phyloP scores from a whole-genome alignment of 2,797 vertebrate genomes.

The Gambelia wislizenii region DNA sequence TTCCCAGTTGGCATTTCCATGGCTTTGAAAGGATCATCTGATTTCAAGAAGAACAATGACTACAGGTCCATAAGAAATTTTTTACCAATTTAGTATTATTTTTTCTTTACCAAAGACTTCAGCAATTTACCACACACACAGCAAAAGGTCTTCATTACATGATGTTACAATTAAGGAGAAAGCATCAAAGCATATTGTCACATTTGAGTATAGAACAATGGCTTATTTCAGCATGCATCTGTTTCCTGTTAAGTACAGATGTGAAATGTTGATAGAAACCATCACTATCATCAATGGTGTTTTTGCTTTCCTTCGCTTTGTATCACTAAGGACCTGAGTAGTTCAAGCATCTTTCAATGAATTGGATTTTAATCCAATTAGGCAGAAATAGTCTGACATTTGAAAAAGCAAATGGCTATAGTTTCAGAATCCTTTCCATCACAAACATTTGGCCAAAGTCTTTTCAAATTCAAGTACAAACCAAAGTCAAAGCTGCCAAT shows the following conservation, averaged over 20 bases:
- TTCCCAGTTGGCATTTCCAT: slow-evolving; percentile 32
- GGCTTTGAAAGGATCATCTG: slow-evolving; percentile 38
- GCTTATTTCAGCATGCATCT: slow-evolving; percentile 69
- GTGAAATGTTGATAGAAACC: slow-evolving; percentile 78
- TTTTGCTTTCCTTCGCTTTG: slow-evolving; percentile 71
- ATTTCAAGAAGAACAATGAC: slow-evolving; percentile 45
- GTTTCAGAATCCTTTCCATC: slow-evolving; percentile 64
- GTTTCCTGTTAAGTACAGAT: slow-evolving; percentile 79
- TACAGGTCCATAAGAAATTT: slow-evolving; percentile 60
- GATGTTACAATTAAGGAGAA: slow-evolving; percentile 79
- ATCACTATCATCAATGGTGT: slow-evolving; percentile 69
- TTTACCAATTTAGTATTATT: slow-evolving; percentile 55
- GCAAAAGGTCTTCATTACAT: slow-evolving; percentile 72
- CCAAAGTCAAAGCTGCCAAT: slow-evolving; percentile 16
- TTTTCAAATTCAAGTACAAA: slow-evolving; percentile 47
- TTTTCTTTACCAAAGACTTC: slow-evolving; percentile 68
- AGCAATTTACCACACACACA: slow-evolving; percentile 74
- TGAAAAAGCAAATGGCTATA: slow-evolving; percentile 62
- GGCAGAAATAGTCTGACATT: slow-evolving; percentile 73
- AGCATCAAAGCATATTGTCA: slow-evolving; percentile 80
- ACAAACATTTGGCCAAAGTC: slow-evolving; percentile 46
- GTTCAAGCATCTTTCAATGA: slow-evolving; percentile 77
- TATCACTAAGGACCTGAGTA: slow-evolving; percentile 76
- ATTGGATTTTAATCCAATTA: slow-evolving; percentile 79
- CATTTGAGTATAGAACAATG: slow-evolving; percentile 76